A percentile compares a stretch with the other conserved stretches of the same genome.
Conservation (phyloP, 2,113 vertebrate species). For the Melanotaenia duboulayi region DNA sequence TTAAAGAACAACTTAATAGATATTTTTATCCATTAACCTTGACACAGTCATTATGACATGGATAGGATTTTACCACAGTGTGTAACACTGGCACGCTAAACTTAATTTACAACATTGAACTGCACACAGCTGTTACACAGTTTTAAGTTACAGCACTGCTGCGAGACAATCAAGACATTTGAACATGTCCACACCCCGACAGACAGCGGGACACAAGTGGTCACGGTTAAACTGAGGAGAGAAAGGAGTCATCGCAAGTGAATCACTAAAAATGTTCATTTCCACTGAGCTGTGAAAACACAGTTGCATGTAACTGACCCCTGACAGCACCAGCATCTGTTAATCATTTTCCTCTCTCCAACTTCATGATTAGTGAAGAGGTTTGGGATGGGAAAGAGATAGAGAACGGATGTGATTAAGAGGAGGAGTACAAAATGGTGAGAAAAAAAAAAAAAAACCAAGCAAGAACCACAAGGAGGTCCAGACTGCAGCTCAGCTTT, state of each 20-base stretch:
- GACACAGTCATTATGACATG: too few species aligned
- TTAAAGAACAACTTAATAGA: too few species aligned
- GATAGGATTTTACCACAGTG: background rate
- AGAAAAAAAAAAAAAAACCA: background rate
- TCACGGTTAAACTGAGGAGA: conserved; percentile 12
- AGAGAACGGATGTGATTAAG: conserved; percentile 65
- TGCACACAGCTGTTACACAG: conserved; percentile 19
- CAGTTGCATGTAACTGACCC: conserved; percentile 43
- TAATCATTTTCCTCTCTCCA: conserved; percentile 56
- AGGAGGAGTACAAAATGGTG: conserved; percentile 53
- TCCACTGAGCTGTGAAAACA: conserved; percentile 44
- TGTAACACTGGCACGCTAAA: conserved; percentile 20
- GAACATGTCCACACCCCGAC: background rate
- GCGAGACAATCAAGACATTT: conserved; percentile 9
- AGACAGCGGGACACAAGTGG: background rate
- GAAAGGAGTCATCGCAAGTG: conserved; percentile 19
- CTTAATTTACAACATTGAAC: background rate
- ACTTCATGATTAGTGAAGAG: conserved; percentile 67
- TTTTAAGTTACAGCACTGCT: conserved; percentile 13
- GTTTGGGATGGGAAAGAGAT: conserved; percentile 62
- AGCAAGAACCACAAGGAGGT: conserved; percentile 36
- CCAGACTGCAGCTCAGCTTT: conserved; percentile 37
- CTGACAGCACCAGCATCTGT: conserved; percentile 66
- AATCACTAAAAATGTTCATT: conserved; percentile 12
- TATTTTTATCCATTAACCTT: too few species aligned